Conservation (phyloP, 2,113 vertebrate species). For the Colius striatus region DNA sequence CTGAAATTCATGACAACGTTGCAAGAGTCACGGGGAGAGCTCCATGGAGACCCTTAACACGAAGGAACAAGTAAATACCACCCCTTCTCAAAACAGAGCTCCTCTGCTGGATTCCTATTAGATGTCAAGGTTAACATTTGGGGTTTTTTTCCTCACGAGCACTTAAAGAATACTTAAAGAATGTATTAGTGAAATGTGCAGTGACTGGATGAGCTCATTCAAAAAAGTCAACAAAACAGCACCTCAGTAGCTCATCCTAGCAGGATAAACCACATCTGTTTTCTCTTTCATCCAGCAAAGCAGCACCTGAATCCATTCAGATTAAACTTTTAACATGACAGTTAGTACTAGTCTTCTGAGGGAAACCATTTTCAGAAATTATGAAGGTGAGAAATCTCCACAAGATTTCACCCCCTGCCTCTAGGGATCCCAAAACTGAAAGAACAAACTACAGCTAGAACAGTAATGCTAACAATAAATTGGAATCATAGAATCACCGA, state of each 20-base stretch:
- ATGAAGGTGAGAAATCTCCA: neutral
- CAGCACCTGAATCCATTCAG: neutral
- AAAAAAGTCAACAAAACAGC: neutral
- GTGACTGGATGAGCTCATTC: neutral
- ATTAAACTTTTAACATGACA: neutral
- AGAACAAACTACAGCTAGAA: neutral
- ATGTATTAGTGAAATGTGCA: neutral
- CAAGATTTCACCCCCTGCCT: neutral
- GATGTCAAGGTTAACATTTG: no score
- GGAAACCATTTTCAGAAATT: neutral
- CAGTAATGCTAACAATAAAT: neutral
- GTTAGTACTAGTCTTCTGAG: neutral
- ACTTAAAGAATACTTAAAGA: neutral
- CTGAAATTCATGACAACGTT: neutral
- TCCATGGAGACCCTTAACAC: rapidly evolving
- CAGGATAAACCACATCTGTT: neutral
- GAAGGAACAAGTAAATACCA: neutral
- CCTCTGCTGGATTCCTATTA: neutral
- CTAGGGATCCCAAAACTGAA: neutral
- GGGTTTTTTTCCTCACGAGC: no score
- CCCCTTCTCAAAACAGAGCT: neutral
- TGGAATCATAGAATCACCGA: neutral
- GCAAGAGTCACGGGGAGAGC: neutral
- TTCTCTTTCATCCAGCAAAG: neutral
- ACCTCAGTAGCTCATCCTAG: neutral